These are phyloP conservation scores for Geococcyx californianus DNA, from an alignment of 2,113 vertebrate species.

Conservation along the genomic window DNA sequence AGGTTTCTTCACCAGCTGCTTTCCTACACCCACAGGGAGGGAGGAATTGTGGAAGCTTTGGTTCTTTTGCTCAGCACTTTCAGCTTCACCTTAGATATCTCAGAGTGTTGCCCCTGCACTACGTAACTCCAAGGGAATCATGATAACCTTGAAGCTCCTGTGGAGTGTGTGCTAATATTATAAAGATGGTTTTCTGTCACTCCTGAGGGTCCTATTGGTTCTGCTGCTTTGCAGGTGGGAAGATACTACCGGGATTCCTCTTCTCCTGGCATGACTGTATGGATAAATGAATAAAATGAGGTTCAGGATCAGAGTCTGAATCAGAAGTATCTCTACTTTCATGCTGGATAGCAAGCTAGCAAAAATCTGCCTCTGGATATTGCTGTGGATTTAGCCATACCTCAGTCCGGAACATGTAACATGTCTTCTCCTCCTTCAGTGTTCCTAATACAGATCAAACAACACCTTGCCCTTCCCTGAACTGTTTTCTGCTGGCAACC, in stretches of 20 bases:
- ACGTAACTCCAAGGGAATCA: neutral
- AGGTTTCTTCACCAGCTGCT: neutral
- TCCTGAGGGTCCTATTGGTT: neutral
- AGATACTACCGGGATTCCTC: neutral
- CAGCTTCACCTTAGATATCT: neutral
- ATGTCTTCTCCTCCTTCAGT: neutral
- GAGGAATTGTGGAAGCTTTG: neutral
- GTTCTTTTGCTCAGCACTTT: neutral
- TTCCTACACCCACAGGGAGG: neutral
- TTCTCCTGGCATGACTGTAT: neutral
- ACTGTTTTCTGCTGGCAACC: neutral
- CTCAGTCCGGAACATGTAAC: neutral
- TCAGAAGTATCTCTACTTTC: neutral
- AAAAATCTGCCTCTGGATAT: neutral
- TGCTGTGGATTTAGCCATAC: neutral
- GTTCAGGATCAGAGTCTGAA: neutral
- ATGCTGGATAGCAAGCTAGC: neutral
- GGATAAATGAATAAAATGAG: neutral
- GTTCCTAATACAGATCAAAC: neutral
- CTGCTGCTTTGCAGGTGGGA: neutral
- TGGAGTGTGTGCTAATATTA: neutral
- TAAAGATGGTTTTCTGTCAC: neutral
- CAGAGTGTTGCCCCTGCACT: neutral
- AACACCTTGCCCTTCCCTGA: neutral
- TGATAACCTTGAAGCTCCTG: neutral